Evolutionary conservation across 2,113 vertebrate species (phyloP).

Genomic region (Lucifuga dentata): DNA sequence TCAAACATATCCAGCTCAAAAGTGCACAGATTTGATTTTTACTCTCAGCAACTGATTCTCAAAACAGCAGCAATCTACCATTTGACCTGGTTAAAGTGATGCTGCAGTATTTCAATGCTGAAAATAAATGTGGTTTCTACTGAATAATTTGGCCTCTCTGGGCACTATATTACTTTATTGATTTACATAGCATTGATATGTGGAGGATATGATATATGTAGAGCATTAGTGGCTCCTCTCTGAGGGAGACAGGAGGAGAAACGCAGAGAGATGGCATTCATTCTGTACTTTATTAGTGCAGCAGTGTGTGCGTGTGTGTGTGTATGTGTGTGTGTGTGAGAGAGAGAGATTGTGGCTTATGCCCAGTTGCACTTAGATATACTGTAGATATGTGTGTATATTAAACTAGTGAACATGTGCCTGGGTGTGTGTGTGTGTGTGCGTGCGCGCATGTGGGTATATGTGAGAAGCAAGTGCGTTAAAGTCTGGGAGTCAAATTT

Average conservation of each 20-base stretch:
- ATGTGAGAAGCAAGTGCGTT: constrained; percentile 41
- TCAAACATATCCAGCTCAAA: constrained; percentile 19
- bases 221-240: constrained; percentile 52
- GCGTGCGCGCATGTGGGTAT: no score
- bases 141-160: constrained; percentile 29
- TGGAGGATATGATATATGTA: constrained; percentile 54
- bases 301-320: constrained; percentile 2
- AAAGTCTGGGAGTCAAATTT: constrained; percentile 24
- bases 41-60: constrained; percentile 23
- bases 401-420: neutral
- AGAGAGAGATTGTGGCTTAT: neutral
- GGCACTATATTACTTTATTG: constrained; percentile 62
- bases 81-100: neutral
- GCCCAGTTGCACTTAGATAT: neutral
- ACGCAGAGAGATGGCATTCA: constrained; percentile 18
- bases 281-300: constrained; percentile 21
- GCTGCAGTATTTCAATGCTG: constrained; percentile 29
- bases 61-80: constrained; percentile 12
- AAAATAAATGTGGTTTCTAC: constrained; percentile 31
- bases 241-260: neutral
- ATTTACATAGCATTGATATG: constrained; percentile 64
- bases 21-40: constrained; percentile 5
- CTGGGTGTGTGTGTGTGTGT: constrained; percentile 12
- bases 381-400: neutral
- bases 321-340: constrained; percentile 16